phyloP scores from a whole-genome alignment of 1,140 invertebrate genomes.

The Ruditapes philippinarum region DNA sequence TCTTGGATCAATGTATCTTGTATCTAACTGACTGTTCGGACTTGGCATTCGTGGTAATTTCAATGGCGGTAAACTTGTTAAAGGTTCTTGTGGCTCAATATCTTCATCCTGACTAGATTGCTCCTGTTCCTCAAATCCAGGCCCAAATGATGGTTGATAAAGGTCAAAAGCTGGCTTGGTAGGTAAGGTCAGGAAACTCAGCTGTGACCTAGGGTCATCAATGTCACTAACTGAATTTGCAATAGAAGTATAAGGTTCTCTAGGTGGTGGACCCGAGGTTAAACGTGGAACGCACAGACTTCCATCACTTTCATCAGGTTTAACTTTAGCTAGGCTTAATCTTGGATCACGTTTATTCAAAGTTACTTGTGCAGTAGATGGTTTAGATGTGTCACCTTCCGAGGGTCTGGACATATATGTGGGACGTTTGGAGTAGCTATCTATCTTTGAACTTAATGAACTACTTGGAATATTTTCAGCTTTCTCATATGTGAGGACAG shows the following conservation, averaged over 20 bases:
- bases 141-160: constrained; percentile 52
- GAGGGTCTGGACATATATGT: neutral
- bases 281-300: constrained; percentile 30
- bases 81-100: neutral
- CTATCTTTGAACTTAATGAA: neutral
- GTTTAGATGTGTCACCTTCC: neutral
- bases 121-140: constrained; percentile 15
- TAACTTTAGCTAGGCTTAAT: neutral
- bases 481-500: constrained; percentile 49
- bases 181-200: constrained; percentile 32
- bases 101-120: neutral
- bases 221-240: neutral
- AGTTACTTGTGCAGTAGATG: neutral
- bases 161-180: neutral
- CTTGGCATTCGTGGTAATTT: constrained; percentile 9
- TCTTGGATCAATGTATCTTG: constrained; percentile 18
- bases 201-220: constrained; percentile 45
- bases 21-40: constrained; percentile 8
- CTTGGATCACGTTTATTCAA: constrained; percentile 7
- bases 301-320: neutral
- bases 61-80: constrained; percentile 38
- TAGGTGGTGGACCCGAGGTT: constrained; percentile 4
- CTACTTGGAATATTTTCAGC: neutral
- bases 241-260: neutral
- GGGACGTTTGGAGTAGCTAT: constrained; percentile 44